phyloP scores from a whole-genome alignment of 1,140 invertebrate species.

The Amyelois transitella region DNA sequence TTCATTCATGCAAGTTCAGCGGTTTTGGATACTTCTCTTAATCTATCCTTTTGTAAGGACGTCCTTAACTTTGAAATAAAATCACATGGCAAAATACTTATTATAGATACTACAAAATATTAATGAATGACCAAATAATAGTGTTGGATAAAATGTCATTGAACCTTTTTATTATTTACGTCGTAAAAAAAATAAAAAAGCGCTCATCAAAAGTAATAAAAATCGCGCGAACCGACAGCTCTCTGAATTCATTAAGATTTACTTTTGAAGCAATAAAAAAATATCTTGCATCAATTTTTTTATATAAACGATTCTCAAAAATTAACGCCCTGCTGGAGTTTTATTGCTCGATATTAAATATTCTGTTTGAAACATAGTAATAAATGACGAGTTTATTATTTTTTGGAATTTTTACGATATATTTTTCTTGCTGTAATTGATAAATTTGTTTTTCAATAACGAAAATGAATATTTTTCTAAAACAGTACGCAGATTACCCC shows the following conservation, averaged over 20 bases:
- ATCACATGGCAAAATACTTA: too few species aligned
- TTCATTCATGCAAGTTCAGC: too few species aligned
- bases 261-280: constrained; percentile 16
- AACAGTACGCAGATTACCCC: too few species aligned
- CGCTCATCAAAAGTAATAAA: neutral
- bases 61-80: too few species aligned
- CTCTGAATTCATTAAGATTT: neutral
- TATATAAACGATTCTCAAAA: constrained; percentile 29
- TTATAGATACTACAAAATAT: too few species aligned
- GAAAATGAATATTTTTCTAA: too few species aligned
- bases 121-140: too few species aligned
- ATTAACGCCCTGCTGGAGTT: constrained; percentile 26
- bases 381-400: constrained; percentile 16
- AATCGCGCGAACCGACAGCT: neutral
- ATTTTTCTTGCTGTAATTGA: too few species aligned
- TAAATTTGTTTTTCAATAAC: neutral
- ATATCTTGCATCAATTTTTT: constrained; percentile 34
- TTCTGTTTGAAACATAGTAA: constrained; percentile 33
- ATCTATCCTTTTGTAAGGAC: too few species aligned
- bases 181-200: neutral
- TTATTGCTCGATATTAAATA: constrained; percentile 48
- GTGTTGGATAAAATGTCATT: too few species aligned
- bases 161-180: neutral
- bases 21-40: too few species aligned
- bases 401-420: too few species aligned